Evolutionary conservation across 2,113 vertebrate genomes (phyloP).

Genomic region (Datnioides undecimradiatus): DNA sequence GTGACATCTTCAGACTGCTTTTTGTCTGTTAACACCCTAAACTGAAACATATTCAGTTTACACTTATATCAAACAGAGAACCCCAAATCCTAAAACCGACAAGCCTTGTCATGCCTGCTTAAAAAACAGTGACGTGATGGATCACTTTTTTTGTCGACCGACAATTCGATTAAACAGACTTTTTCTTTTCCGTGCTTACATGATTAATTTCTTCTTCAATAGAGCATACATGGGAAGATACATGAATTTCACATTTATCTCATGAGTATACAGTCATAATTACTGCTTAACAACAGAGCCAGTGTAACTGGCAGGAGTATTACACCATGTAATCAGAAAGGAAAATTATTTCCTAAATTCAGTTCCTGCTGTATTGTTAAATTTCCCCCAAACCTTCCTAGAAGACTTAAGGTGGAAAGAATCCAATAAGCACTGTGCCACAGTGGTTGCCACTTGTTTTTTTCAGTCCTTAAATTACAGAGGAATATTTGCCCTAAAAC

Average conservation of each 20-base stretch:
- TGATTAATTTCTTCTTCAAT: constrained; percentile 1
- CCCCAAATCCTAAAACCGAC: not conserved
- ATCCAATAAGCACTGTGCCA: not conserved
- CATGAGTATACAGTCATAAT: constrained; percentile 37
- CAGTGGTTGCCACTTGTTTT: not conserved
- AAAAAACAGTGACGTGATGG: no score
- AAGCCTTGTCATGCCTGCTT: no score
- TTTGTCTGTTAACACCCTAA: not conserved
- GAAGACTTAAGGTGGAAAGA: not conserved
- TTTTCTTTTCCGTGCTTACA: not conserved
- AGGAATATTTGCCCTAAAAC: constrained; percentile 26
- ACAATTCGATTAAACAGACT: not conserved
- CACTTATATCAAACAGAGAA: not conserved
- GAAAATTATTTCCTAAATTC: not conserved
- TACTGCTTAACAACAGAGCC: constrained; percentile 16
- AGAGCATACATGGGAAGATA: not conserved
- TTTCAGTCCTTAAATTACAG: constrained; percentile 21
- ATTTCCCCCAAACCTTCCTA: constrained; percentile 2
- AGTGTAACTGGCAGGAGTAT: constrained; percentile 11
- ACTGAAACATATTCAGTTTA: not conserved
- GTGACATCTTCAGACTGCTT: not conserved
- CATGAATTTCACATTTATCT: constrained; percentile 14
- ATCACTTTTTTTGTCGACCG: not conserved
- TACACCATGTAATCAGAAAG: constrained; percentile 37
- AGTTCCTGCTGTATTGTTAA: constrained; percentile 1